These are phyloP conservation scores for Operophtera brumata DNA, from an alignment of 2,888 invertebrate genomes.

Conservation along the genomic window DNA sequence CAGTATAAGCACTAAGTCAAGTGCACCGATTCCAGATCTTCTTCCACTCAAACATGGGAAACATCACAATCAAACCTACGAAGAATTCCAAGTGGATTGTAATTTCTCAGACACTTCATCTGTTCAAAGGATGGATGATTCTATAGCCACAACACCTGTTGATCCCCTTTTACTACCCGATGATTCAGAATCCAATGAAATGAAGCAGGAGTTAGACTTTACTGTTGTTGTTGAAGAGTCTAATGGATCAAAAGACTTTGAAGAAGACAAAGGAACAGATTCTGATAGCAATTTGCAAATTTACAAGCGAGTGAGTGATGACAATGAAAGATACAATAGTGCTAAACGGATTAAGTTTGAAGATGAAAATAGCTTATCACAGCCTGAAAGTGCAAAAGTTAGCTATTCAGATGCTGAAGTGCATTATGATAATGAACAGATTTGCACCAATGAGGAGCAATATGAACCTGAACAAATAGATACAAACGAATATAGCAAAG, in stretches of 20 bases:
- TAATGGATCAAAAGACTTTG: conserved; percentile 56
- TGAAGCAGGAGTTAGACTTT: conserved; percentile 65
- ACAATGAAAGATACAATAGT: conserved; percentile 53
- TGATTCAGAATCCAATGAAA: conserved; percentile 56
- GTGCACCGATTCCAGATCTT: conserved; percentile 70
- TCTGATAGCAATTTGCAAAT: conserved; percentile 52
- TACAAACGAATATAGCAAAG: conserved; percentile 66
- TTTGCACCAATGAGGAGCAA: conserved; percentile 58
- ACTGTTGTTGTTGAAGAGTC: conserved; percentile 70
- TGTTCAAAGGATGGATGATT: conserved; percentile 65
- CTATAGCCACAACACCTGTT: conserved; percentile 66
- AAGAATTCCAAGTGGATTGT: conserved; percentile 69
- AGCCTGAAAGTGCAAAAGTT: conserved; percentile 42
- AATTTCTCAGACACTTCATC: conserved; percentile 72
- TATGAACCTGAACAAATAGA: conserved; percentile 53
- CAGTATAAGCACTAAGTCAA: conserved; percentile 51
- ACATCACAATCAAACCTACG: conserved; percentile 61
- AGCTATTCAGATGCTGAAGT: conserved; percentile 59
- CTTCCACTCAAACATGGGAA: conserved; percentile 69
- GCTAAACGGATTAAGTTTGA: conserved; percentile 68
- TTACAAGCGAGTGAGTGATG: conserved; percentile 65
- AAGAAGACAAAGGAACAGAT: conserved; percentile 56
- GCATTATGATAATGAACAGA: conserved; percentile 56
- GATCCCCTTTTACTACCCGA: conserved; percentile 73
- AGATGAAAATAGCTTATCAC: conserved; percentile 51